Conservation (phyloP, 2,888 invertebrate species). For the Cremastobaeus sp. region DNA sequence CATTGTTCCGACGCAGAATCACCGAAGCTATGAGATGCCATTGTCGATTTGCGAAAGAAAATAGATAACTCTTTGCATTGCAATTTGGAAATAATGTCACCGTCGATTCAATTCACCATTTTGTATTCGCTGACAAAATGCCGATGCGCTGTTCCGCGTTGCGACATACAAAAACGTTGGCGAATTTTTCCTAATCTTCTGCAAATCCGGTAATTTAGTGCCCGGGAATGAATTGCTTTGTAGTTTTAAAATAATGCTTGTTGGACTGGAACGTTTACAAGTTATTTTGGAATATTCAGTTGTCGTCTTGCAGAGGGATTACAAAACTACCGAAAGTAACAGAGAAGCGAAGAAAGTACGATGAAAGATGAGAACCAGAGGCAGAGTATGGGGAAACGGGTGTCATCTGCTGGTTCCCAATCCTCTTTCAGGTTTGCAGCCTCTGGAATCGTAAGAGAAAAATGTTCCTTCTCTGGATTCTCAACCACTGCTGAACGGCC, state of each 20-base stretch:
- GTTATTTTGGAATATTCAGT: slow-evolving; percentile 38
- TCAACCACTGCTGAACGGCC: slow-evolving; percentile 61
- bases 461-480: slow-evolving; percentile 69
- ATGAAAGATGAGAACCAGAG: slow-evolving; percentile 49
- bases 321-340: slow-evolving; percentile 60
- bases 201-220: no score
- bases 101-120: neutral
- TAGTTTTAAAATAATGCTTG: slow-evolving; percentile 12
- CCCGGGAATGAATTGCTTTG: slow-evolving; percentile 1
- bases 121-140: no score
- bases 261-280: slow-evolving; percentile 39
- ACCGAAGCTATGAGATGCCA: slow-evolving; percentile 30
- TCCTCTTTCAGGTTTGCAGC: slow-evolving; percentile 66
- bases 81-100: slow-evolving; percentile 12
- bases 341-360: slow-evolving; percentile 31
- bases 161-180: no score
- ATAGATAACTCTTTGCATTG: slow-evolving; percentile 33
- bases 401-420: slow-evolving; percentile 71
- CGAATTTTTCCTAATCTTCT: no score
- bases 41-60: slow-evolving; percentile 34
- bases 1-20: slow-evolving; percentile 50
- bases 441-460: slow-evolving; percentile 66
- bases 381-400: slow-evolving; percentile 52
- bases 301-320: slow-evolving; percentile 62
- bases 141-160: no score